A percentile compares a stretch with the other conserved stretches of the same genome.
Conservation (phyloP, 2,113 vertebrate genomes). For the Melanostigma gelatinosum region DNA sequence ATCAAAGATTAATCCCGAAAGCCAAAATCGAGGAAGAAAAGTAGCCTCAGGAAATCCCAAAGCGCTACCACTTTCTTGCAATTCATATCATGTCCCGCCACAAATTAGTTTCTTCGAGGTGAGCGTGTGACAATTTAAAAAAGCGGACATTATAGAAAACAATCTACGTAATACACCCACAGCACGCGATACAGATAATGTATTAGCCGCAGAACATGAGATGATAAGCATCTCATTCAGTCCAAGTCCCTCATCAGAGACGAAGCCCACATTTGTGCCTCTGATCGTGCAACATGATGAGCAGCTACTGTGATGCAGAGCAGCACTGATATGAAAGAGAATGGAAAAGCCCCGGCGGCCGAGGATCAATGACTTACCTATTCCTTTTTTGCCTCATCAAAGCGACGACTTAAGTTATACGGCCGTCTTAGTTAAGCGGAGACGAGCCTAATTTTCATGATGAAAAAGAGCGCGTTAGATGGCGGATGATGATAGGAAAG, state of each 20-base stretch:
- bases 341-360: slow-evolving; percentile 53
- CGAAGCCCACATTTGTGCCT: slow-evolving; percentile 32
- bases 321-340: slow-evolving; percentile 62
- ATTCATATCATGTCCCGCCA: slow-evolving; percentile 41
- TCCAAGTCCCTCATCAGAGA: slow-evolving; percentile 32
- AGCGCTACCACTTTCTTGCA: slow-evolving; percentile 28
- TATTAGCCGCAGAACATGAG: slow-evolving; percentile 23
- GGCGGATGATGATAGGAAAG: slow-evolving; percentile 59
- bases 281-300: slow-evolving; percentile 47
- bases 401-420: slow-evolving; percentile 69
- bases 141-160: slow-evolving; percentile 23
- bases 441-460: slow-evolving; percentile 67
- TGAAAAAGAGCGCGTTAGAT: slow-evolving; percentile 54
- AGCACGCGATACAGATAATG: neutral
- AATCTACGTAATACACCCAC: neutral
- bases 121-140: slow-evolving; percentile 45
- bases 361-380: slow-evolving; percentile 69
- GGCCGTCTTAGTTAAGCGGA: slow-evolving; percentile 59
- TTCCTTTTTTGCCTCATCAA: slow-evolving; percentile 73
- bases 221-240: slow-evolving; percentile 18
- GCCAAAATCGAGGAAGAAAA: slow-evolving; percentile 52
- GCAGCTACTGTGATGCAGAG: slow-evolving; percentile 52
- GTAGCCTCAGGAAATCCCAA: slow-evolving; percentile 38
- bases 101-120: slow-evolving; percentile 27
- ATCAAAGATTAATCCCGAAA: slow-evolving; percentile 66